These are phyloP conservation scores for Troides helena DNA, from an alignment of 2,888 invertebrate genomes.

Conservation along the genomic window DNA sequence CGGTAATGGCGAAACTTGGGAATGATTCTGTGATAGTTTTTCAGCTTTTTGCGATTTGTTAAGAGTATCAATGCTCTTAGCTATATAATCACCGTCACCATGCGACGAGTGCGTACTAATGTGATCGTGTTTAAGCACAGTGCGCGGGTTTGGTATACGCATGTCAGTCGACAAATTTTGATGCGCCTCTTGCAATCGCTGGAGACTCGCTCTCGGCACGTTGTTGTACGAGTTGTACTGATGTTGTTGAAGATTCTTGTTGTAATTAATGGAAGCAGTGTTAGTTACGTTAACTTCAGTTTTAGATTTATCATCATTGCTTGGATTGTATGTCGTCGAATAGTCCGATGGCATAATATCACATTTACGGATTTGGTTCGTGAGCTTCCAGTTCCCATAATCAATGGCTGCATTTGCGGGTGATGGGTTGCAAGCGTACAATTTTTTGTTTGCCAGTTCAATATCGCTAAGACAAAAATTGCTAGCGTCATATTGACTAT, in stretches of 20 bases:
- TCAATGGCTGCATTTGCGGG: constrained; percentile 57
- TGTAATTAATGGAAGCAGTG: constrained; percentile 56
- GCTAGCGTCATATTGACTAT: constrained; percentile 61
- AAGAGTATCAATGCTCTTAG: constrained; percentile 56
- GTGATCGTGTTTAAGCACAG: constrained; percentile 58
- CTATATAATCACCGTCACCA: constrained; percentile 48
- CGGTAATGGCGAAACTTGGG: constrained; percentile 59
- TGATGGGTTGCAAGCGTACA: constrained; percentile 58
- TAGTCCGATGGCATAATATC: constrained; percentile 67
- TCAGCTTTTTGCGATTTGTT: constrained; percentile 64
- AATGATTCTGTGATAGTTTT: constrained; percentile 63
- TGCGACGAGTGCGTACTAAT: constrained; percentile 46
- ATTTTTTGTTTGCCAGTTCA: constrained; percentile 69
- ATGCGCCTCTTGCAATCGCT: constrained; percentile 59
- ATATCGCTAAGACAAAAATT: constrained; percentile 71
- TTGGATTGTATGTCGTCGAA: constrained; percentile 55
- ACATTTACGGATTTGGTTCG: constrained; percentile 61
- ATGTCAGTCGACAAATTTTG: constrained; percentile 63
- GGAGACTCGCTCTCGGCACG: constrained; percentile 52
- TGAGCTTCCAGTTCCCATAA: constrained; percentile 71
- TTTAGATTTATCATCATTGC: constrained; percentile 59
- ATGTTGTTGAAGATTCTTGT: constrained; percentile 63
- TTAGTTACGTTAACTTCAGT: constrained; percentile 48
- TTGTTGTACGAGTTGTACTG: constrained; percentile 62
- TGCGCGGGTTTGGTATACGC: constrained; percentile 69